phyloP scores from a whole-genome alignment of 2,888 invertebrate genomes.

The Agonopterix arenella region DNA sequence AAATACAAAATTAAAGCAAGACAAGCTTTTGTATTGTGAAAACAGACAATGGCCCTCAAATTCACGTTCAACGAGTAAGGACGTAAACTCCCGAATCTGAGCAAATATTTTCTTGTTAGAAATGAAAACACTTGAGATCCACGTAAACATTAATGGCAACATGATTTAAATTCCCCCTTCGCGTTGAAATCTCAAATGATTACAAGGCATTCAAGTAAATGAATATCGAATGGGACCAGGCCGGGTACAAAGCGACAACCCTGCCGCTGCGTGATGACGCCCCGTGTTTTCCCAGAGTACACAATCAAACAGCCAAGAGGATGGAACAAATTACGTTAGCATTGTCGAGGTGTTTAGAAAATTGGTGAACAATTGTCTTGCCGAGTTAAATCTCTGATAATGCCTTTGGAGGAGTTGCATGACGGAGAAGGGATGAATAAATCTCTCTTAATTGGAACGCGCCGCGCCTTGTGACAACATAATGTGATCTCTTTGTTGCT shows the following conservation, averaged over 20 bases:
- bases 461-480: slow-evolving; percentile 61
- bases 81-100: slow-evolving; percentile 10
- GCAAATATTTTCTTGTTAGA: slow-evolving; percentile 26
- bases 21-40: slow-evolving; percentile 10
- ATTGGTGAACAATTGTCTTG: slow-evolving; percentile 68
- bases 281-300: slow-evolving; percentile 56
- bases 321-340: slow-evolving; percentile 64
- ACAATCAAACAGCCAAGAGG: slow-evolving; percentile 59
- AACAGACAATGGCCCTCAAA: slow-evolving; percentile 12
- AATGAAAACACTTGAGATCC: slow-evolving; percentile 27
- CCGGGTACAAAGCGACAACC: slow-evolving; percentile 45
- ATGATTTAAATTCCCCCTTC: slow-evolving; percentile 40
- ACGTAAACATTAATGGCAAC: slow-evolving; percentile 40
- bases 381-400: slow-evolving; percentile 67
- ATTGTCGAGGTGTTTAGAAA: slow-evolving; percentile 70
- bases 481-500: slow-evolving; percentile 62
- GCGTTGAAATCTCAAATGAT: slow-evolving; percentile 47
- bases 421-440: slow-evolving; percentile 62
- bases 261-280: slow-evolving; percentile 37
- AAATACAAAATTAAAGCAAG: slow-evolving; percentile 8
- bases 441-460: slow-evolving; percentile 69
- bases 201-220: slow-evolving; percentile 55
- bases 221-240: slow-evolving; percentile 57
- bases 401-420: slow-evolving; percentile 57
- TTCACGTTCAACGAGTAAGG: slow-evolving; percentile 1